Percentiles rank a stretch among this genome's conserved stretches.
phyloP scores from a whole-genome alignment of 2,888 invertebrate species.

The Brenthis ino region DNA sequence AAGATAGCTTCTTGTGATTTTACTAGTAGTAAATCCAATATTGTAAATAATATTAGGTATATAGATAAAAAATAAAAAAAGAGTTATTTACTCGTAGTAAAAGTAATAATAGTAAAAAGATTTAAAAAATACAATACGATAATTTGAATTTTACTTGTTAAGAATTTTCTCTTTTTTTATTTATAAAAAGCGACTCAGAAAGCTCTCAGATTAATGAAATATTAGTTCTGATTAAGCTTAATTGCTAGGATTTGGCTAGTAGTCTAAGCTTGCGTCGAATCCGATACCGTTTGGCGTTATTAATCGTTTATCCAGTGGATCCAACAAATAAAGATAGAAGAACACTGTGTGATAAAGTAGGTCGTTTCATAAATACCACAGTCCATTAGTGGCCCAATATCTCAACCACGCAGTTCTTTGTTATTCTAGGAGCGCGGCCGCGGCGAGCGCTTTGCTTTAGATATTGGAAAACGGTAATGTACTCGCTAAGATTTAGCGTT shows the following conservation, averaged over 20 bases:
- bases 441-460: slow-evolving; percentile 70
- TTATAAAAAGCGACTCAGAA: not conserved
- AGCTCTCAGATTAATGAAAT: not conserved
- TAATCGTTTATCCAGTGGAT: slow-evolving; percentile 31
- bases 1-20: too few relatives aligned
- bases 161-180: not conserved
- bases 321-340: slow-evolving; percentile 41
- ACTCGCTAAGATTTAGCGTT: slow-evolving; percentile 69
- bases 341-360: slow-evolving; percentile 47
- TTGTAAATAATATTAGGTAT: too few relatives aligned
- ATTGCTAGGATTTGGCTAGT: slow-evolving; percentile 16
- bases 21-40: too few relatives aligned
- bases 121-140: too few relatives aligned
- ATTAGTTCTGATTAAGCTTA: slow-evolving; percentile 22
- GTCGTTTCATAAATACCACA: slow-evolving; percentile 67
- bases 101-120: too few relatives aligned
- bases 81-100: too few relatives aligned
- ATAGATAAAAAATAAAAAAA: too few relatives aligned
- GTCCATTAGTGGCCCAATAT: slow-evolving; percentile 75
- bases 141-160: not conserved
- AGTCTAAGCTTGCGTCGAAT: slow-evolving; percentile 27
- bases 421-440: slow-evolving; percentile 70
- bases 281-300: slow-evolving; percentile 27
- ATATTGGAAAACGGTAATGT: slow-evolving; percentile 80
- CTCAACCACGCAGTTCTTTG: slow-evolving; percentile 76